These are phyloP conservation scores for Platorchestia sp. DNA, from an alignment of 1,140 invertebrate genomes.

Conservation along the genomic window DNA sequence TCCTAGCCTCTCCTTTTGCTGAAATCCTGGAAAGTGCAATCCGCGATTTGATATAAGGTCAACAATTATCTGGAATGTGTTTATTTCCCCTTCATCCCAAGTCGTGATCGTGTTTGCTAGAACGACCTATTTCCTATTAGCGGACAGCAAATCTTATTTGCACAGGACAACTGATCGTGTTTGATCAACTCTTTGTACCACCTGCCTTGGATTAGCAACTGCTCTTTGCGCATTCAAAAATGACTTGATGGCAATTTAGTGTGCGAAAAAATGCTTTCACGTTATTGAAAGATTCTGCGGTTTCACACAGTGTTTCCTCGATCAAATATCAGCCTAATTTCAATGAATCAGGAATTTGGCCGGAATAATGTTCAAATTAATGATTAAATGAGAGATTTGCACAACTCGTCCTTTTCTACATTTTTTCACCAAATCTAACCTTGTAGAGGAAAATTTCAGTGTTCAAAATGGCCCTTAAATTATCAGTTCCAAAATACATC, in stretches of 20 bases:
- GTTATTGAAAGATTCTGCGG: background rate
- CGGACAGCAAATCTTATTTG: conserved; percentile 3
- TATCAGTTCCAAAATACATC: background rate
- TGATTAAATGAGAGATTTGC: background rate
- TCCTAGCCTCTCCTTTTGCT: background rate
- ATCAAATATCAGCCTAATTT: background rate
- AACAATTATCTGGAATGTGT: conserved; percentile 21
- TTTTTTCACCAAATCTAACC: background rate
- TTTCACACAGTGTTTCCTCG: background rate
- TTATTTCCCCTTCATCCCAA: conserved; percentile 43
- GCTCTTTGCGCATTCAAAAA: background rate
- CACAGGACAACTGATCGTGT: conserved; percentile 46
- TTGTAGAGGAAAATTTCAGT: background rate
- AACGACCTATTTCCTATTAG: conserved; percentile 37
- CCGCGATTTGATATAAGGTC: background rate
- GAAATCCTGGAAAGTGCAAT: conserved; percentile 17
- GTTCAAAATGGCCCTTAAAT: background rate
- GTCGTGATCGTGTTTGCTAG: conserved; percentile 29
- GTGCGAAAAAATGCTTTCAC: background rate
- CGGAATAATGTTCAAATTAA: background rate
- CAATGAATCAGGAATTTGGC: background rate
- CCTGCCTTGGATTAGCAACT: background rate
- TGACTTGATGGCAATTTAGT: background rate
- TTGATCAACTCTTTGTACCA: background rate
- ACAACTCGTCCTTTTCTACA: background rate